Conservation (phyloP, 2,113 vertebrate genomes). For the Podarcis raffonei region DNA sequence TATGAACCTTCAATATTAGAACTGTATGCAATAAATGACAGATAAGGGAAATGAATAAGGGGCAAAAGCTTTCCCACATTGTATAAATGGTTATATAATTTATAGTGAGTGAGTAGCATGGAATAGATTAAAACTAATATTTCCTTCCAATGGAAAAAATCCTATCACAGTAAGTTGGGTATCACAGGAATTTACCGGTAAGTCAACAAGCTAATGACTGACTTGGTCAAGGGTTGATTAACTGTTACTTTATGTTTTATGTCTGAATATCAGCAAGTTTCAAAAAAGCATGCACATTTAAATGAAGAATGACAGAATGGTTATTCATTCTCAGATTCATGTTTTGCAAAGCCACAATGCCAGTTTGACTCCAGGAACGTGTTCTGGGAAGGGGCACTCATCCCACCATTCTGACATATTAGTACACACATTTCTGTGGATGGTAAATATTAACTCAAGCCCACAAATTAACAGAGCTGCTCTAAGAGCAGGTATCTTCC, state of each 20-base stretch:
- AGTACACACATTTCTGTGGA: not conserved
- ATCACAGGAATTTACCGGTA: not conserved
- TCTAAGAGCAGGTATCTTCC: not conserved
- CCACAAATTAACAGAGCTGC: not conserved
- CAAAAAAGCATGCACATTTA: not conserved
- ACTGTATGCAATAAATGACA: rapidly evolving
- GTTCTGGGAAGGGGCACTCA: not conserved
- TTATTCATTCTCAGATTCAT: not conserved
- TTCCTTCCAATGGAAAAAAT: not conserved
- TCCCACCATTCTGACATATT: not conserved
- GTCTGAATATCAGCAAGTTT: not conserved
- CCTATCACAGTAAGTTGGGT: not conserved
- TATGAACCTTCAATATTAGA: not conserved
- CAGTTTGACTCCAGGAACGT: not conserved
- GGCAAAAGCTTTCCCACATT: not conserved
- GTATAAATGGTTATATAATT: not conserved
- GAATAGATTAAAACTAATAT: not conserved
- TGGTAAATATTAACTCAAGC: not conserved
- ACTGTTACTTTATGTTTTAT: not conserved
- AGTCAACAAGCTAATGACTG: not conserved
- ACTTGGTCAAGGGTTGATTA: not conserved
- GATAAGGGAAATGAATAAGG: not conserved
- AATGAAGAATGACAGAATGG: not conserved
- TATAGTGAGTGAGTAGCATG: not conserved
- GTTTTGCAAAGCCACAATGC: not conserved